Conservation (phyloP, 92 coral and sea anemone species). For the Phenganax stokvisi region DNA sequence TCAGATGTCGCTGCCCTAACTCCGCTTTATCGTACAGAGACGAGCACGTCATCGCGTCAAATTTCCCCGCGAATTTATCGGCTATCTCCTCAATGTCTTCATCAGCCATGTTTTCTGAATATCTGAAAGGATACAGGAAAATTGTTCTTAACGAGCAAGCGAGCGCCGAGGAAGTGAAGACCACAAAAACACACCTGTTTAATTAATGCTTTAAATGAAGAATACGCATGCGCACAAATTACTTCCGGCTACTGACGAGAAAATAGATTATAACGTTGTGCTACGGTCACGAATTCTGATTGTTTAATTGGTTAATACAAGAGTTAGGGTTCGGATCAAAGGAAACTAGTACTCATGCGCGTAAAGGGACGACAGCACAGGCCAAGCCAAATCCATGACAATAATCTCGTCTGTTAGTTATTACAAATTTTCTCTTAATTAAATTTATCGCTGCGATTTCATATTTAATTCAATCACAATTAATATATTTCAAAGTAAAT, state of each 20-base stretch:
- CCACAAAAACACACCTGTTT: conserved; percentile 32
- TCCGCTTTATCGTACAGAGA: conserved; percentile 4
- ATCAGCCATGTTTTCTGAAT: conserved; percentile 22
- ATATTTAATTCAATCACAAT: too few relatives aligned
- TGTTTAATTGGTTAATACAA: too few relatives aligned
- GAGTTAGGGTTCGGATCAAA: too few relatives aligned
- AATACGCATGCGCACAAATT: conserved; percentile 24
- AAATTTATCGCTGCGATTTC: too few relatives aligned
- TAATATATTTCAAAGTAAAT: too few relatives aligned
- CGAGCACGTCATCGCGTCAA: conserved; percentile 34
- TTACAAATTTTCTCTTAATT: too few relatives aligned
- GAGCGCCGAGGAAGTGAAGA: conserved; percentile 20
- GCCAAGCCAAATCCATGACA: too few relatives aligned
- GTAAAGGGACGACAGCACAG: too few relatives aligned
- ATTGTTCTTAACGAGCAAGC: conserved; percentile 2
- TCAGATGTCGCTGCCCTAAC: conserved; percentile 15
- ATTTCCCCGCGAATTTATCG: conserved; percentile 39
- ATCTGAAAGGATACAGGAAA: neutral
- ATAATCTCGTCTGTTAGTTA: too few relatives aligned
- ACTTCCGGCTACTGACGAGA: conserved; percentile 1
- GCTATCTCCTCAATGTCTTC: conserved; percentile 43
- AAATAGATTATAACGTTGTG: too few relatives aligned
- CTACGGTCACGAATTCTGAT: too few relatives aligned
- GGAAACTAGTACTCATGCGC: too few relatives aligned
- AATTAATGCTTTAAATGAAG: conserved; percentile 1